Base-by-base conservation (phyloP, 37 sponge, comb jelly and placozoan species). In the Beroe forskalii region DNA sequence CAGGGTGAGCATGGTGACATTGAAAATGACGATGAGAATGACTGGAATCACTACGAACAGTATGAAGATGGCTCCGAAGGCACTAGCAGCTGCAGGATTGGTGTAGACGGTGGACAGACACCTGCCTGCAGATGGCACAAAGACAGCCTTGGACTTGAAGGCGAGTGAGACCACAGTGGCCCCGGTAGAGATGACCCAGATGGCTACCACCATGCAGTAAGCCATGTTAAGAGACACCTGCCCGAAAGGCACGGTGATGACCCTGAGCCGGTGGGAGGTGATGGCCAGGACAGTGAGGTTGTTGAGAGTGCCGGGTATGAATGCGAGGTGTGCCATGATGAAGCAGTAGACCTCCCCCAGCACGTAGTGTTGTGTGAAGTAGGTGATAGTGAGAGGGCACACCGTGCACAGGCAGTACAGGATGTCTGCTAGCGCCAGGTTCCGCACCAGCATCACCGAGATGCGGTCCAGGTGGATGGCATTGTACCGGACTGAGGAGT, bases 271-370 rank as follows among this genome's bases (percentile, higher is more conserved):
- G n/a, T 63, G 25, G n/a, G 66, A 24, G 20, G 66, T 20, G 6
- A 63, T 63, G 14, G 25, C 25, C 25, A 63, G 66, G n/a, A 63
- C 66, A 3, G 66, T 63, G 25, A 63, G 66, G 25, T 3, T 28
- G 66, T 63, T 63, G 9, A 63, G 23, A 63, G 66, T 3, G n/a
- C 66, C 66, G 25, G 66, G 66, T 4, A 63, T 63, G 66, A 63
- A 63, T 30, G 66, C 66, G 4, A 63, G 66, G n/a, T 63, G 66
- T 4, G 66, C 66, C 2, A 3, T 63, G 14, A 63, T 63, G 66
- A 63, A 63, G 66, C 66, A 63, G 66, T 63, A 63, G n/a, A 63
- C n/a, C 4, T 63, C 66, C 9, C 66, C 66, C 20, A 63, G 66
- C 3, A 63, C n/a, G n/a, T 63, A 63, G 4, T 30, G 3, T 30